phyloP scores from a whole-genome alignment of 2,113 vertebrate species.

The Sclerurus mexicanus region DNA sequence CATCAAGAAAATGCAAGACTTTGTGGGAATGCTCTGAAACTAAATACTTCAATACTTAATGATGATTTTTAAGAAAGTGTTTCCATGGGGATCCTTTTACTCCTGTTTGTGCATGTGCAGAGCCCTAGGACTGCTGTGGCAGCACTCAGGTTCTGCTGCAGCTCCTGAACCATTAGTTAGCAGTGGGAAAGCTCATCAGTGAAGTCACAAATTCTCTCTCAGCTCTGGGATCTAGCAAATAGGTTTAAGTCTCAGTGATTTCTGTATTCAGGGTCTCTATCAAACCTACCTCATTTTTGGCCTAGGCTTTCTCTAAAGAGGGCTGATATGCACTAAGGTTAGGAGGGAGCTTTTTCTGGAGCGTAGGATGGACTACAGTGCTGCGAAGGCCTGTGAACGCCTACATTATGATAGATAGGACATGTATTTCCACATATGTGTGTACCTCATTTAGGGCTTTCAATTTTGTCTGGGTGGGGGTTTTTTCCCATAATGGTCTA shows the following conservation, averaged over 20 bases:
- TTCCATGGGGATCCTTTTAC: background rate
- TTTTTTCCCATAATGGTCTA: background rate
- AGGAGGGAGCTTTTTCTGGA: background rate
- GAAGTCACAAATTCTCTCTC: background rate
- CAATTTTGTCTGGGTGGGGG: background rate
- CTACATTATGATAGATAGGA: background rate
- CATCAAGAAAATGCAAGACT: background rate
- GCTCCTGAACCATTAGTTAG: background rate
- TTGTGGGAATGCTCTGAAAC: background rate
- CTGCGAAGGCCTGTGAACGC: background rate
- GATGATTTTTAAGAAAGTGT: background rate
- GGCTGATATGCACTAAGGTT: background rate
- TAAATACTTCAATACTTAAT: background rate
- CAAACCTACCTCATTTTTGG: background rate
- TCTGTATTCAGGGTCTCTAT: background rate
- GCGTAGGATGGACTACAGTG: background rate
- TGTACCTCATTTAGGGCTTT: background rate
- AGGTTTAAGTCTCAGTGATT: background rate
- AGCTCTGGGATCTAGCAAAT: fast-evolving
- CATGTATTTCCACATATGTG: background rate
- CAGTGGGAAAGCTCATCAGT: background rate
- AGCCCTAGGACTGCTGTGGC: background rate
- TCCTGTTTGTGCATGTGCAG: background rate
- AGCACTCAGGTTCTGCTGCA: background rate
- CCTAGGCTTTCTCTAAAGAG: background rate